Conservation (phyloP, 2,797 vertebrate genomes). For the Mus caroli region DNA sequence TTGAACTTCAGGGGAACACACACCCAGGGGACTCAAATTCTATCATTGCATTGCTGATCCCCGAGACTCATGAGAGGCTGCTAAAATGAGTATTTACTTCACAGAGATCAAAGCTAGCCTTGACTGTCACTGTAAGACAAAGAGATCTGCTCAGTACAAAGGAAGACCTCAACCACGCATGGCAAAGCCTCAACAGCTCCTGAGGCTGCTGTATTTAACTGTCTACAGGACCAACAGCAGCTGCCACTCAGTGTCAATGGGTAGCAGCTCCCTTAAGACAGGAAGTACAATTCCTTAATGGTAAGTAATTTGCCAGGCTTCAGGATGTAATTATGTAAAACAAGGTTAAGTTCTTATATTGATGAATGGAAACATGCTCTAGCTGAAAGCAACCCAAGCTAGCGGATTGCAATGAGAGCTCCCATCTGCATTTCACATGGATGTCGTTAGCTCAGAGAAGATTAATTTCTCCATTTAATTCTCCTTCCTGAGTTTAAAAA, state of each 20-base stretch:
- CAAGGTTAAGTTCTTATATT: conserved; percentile 39
- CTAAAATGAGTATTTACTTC: conserved; percentile 42
- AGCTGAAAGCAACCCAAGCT: conserved; percentile 59
- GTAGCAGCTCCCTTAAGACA: conserved; percentile 62
- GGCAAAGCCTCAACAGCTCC: conserved; percentile 42
- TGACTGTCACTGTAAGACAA: conserved; percentile 24
- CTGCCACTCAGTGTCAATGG: conserved; percentile 72
- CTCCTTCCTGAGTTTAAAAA: conserved; percentile 59
- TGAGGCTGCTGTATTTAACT: conserved; percentile 75
- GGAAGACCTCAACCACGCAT: conserved; percentile 46
- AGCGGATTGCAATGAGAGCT: conserved; percentile 64
- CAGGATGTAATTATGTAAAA: conserved; percentile 71
- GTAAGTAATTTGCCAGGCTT: conserved; percentile 55
- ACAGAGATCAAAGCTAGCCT: background rate
- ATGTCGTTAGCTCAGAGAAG: conserved; percentile 53
- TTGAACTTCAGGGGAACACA: background rate
- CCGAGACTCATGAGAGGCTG: background rate
- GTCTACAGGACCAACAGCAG: conserved; percentile 71
- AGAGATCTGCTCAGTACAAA: background rate
- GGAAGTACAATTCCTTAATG: conserved; percentile 77
- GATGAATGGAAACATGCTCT: conserved; percentile 50
- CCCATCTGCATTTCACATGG: conserved; percentile 61
- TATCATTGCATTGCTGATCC: background rate
- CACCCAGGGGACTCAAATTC: background rate
- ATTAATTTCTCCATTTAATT: conserved; percentile 77